Evolutionary conservation across 2,113 vertebrate species (phyloP), one percentile per base, ranked within the genome.

Genomic region (Orientallactaga bullata): DNA sequence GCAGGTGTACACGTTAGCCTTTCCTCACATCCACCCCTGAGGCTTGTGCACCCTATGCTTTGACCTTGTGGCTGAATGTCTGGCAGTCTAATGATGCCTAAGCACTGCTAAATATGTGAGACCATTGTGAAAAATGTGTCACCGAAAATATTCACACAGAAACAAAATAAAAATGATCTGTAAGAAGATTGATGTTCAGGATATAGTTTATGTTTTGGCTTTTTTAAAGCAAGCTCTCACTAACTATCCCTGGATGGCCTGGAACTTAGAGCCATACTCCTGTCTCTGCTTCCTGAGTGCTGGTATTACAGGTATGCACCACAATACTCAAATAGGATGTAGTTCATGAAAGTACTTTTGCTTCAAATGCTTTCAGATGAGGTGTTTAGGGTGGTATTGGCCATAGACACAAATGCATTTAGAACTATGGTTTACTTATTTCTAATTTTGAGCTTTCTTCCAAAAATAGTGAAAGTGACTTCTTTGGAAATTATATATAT

Each of bases 391-490:
- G 42, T 47, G 42, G 42, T 47, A 47, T 47, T 47, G 42, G 8
- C 42, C 42, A 47, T 8, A 47, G 42, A 47, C 42, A 6, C 42
- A 47, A 47, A 47, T 73, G 13, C 23, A 68, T 51, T 82, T 92
- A 23, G 37, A 76, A 11, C 10, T 28, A 28, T 91, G 60, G 74
- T 85, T 88, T 72, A 88, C 32, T 93, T 65, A 60, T 39, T 91
- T 80, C 24, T 82, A 85, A 0, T 0, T 47, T 47, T 47, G 8
- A 47, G 42, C 42, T 47, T 58, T 86, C 58, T 72, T 76, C 26
- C 10, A 30, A 73, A 89, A 72, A 72, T 37, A 82, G 30, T 68
- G 51, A 39, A 79, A 5, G 23, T 51, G 3, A 69, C 32, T 91
- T 93, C 18, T 16, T 91, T 89, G 61, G 71, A 13, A 89, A 68